Evolutionary conservation across 2,888 invertebrate species (phyloP).

Genomic region (Eurytoma californica): DNA sequence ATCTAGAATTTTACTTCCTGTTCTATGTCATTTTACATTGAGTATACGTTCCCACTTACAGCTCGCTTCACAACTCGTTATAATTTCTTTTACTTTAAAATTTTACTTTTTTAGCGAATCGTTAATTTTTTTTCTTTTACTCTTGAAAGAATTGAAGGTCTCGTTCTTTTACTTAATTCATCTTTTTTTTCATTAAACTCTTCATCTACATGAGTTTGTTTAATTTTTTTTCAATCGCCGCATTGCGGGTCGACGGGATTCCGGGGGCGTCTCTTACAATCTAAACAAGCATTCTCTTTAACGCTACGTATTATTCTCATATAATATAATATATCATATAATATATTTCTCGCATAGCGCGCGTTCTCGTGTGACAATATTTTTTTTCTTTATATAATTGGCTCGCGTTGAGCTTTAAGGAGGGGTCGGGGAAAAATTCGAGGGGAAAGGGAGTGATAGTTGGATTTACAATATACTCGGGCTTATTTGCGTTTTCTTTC

Average conservation of each 20-base stretch:
- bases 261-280: slow-evolving; percentile 63
- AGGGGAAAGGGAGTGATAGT: slow-evolving; percentile 21
- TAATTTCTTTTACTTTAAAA: slow-evolving; percentile 51
- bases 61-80: slow-evolving; percentile 59
- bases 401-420: slow-evolving; percentile 5
- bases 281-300: slow-evolving; percentile 67
- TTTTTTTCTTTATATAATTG: slow-evolving; percentile 43
- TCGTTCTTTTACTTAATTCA: slow-evolving; percentile 35
- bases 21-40: slow-evolving; percentile 56
- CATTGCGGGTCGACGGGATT: slow-evolving; percentile 68
- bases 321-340: slow-evolving; percentile 58
- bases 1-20: slow-evolving; percentile 55
- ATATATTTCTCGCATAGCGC: slow-evolving; percentile 59
- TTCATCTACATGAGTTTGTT: slow-evolving; percentile 46
- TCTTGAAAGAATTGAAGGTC: slow-evolving; percentile 52
- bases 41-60: slow-evolving; percentile 56
- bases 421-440: too few relatives aligned
- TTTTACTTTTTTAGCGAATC: slow-evolving; percentile 39
- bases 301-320: slow-evolving; percentile 60
- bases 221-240: slow-evolving; percentile 59
- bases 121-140: slow-evolving; percentile 41
- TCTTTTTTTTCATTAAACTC: slow-evolving; percentile 47
- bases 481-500: slow-evolving; percentile 48
- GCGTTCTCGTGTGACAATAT: slow-evolving; percentile 50
- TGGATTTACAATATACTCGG: slow-evolving; percentile 43